Evolutionary conservation across 2,797 vertebrate genomes (phyloP).

Genomic region (Myiothlypis coronata): DNA sequence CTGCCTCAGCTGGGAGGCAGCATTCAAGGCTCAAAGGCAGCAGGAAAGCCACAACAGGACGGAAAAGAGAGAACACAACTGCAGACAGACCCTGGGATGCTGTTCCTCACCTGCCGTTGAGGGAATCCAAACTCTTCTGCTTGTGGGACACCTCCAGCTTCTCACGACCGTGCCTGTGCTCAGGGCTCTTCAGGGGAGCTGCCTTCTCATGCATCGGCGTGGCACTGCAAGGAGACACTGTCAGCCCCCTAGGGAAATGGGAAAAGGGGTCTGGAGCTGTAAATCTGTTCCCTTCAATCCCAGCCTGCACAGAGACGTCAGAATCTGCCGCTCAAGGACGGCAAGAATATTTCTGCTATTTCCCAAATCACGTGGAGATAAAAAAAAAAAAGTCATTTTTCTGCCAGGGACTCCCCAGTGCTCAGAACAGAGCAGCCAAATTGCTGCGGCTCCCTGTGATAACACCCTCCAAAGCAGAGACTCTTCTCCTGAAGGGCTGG

Average conservation of each 20-base stretch:
- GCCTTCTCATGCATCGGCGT: slow-evolving; percentile 67
- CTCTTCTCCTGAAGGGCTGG: not conserved
- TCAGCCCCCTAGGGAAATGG: not conserved
- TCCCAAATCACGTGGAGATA: not conserved
- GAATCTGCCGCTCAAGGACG: not conserved
- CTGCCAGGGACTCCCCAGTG: not conserved
- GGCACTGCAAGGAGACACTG: not conserved
- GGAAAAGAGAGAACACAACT: not conserved
- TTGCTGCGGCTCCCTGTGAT: not conserved
- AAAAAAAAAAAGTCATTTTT: not conserved
- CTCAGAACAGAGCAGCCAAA: not conserved
- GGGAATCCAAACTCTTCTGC: slow-evolving; percentile 60
- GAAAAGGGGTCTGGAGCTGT: not conserved
- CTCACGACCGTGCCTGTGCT: slow-evolving; percentile 47
- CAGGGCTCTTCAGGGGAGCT: slow-evolving; percentile 49
- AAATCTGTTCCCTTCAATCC: not conserved
- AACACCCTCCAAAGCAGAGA: not conserved
- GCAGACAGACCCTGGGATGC: rapidly evolving
- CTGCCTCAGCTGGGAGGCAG: not conserved
- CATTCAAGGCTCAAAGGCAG: not conserved
- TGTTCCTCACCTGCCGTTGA: slow-evolving; percentile 41
- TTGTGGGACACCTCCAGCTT: slow-evolving; percentile 46
- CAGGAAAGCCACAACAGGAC: not conserved
- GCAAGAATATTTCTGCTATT: not conserved
- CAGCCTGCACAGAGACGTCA: rapidly evolving